A percentile compares a stretch with the other conserved stretches of the same genome.
Evolutionary conservation across 2,888 invertebrate species (phyloP).

Genomic region (Smittia sp.): DNA sequence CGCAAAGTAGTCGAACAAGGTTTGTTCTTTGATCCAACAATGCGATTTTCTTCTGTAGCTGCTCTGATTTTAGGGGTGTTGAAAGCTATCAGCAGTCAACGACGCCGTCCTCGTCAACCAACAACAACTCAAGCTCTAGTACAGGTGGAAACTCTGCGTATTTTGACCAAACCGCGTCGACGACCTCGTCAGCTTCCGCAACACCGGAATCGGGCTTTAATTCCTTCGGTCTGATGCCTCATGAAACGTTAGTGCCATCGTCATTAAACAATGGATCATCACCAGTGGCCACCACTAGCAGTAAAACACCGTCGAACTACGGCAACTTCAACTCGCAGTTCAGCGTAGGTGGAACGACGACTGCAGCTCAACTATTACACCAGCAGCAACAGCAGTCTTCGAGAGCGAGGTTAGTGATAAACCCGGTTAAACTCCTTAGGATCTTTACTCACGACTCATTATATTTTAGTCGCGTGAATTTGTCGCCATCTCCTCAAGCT

Average conservation of each 20-base stretch:
- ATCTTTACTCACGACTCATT: too few species aligned
- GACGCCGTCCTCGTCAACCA: slow-evolving; percentile 46
- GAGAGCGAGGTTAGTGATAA: slow-evolving; percentile 19
- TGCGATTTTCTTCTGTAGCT: background rate
- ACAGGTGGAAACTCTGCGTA: slow-evolving; percentile 27
- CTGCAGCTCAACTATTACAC: slow-evolving; percentile 48
- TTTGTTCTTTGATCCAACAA: background rate
- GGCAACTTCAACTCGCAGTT: slow-evolving; percentile 35
- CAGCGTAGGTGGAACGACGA: slow-evolving; percentile 41
- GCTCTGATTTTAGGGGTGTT: slow-evolving; percentile 9
- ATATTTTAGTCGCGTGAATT: slow-evolving; percentile 23
- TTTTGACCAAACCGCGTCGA: slow-evolving; percentile 32
- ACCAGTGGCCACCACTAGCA: slow-evolving; percentile 56
- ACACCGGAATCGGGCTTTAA: slow-evolving; percentile 34
- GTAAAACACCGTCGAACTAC: slow-evolving; percentile 53
- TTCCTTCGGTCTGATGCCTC: slow-evolving; percentile 42
- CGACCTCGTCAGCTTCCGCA: slow-evolving; percentile 35
- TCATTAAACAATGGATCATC: slow-evolving; percentile 44
- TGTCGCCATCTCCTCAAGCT: slow-evolving; percentile 34
- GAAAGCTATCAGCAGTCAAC: slow-evolving; percentile 47
- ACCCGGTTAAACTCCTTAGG: background rate
- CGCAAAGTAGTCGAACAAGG: slow-evolving; percentile 34
- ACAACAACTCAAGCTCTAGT: slow-evolving; percentile 14
- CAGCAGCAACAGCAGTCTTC: slow-evolving; percentile 44
- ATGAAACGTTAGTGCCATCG: slow-evolving; percentile 44